A percentile compares a stretch with the other conserved stretches of the same genome.
phyloP scores from a whole-genome alignment of 2,888 invertebrate genomes.

The Nemotelus pantherinus region DNA sequence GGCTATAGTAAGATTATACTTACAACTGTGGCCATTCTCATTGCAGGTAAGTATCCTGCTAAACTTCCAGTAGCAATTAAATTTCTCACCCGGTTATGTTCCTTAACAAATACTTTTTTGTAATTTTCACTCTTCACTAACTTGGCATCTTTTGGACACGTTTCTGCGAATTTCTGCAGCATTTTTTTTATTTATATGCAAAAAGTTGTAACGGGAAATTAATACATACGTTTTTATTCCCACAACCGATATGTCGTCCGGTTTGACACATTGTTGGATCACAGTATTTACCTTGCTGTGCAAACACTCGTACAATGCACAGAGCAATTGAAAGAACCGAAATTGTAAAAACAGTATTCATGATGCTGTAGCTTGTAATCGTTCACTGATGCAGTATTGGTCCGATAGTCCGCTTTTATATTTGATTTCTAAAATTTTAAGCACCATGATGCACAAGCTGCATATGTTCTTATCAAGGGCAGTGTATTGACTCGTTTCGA shows the following conservation, averaged over 20 bases:
- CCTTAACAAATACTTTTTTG: slow-evolving; percentile 14
- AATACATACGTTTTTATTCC: slow-evolving; percentile 11
- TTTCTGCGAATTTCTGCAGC: slow-evolving; percentile 2
- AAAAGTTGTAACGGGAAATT: background rate
- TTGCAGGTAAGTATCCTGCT: background rate
- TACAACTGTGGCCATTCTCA: slow-evolving; percentile 25
- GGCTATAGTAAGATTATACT: background rate
- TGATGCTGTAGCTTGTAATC: too few relatives aligned
- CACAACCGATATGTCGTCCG: slow-evolving; percentile 20
- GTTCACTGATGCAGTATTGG: too few relatives aligned
- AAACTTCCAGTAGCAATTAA: slow-evolving; percentile 9
- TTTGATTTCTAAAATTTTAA: too few relatives aligned
- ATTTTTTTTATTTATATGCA: background rate
- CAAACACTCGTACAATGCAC: background rate
- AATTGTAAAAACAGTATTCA: too few relatives aligned
- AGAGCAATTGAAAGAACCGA: too few relatives aligned
- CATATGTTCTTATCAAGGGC: too few relatives aligned
- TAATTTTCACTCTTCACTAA: background rate
- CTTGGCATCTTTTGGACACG: slow-evolving; percentile 16
- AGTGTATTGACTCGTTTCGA: too few relatives aligned
- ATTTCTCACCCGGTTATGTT: slow-evolving; percentile 28
- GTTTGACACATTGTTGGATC: slow-evolving; percentile 15
- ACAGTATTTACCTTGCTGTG: background rate
- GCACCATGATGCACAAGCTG: too few relatives aligned
- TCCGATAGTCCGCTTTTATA: too few relatives aligned